Evolutionary conservation across 37 sponge, comb jelly and placozoan genomes (phyloP), one percentile per base, ranked within the genome.

Genomic region (Ianthella basta): DNA sequence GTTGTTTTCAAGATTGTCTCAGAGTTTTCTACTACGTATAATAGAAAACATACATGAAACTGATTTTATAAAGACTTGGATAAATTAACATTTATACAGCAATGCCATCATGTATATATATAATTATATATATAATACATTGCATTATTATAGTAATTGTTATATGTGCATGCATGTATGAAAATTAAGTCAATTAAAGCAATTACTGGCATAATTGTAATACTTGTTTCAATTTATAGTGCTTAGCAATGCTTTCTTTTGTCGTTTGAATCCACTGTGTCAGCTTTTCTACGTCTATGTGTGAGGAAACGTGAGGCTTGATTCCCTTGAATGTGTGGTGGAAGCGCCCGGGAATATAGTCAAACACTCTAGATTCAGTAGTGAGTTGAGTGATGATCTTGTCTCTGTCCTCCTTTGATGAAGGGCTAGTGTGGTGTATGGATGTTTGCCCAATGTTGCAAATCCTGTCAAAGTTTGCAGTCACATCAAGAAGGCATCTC

Each of bases 331-430:
- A 86, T 60, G 80, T 44, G 0, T 66, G 23, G 54, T 86, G 86
- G 4, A 35, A 15, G 23, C 86, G 67, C 8, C 86, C 86, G 50
- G 86, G 86, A 24, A 86, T 61, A 30, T 86, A 86, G 61, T 86
- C 79, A 83, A 88, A 83, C 18, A 83, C 63, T 60, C 55, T 82
- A 40, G 83, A 73, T 25, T 56, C 59, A 32, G 73, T 32, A n/a
- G 24, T 6, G 0, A 87, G 59, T 60, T 83, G 65, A 14, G 82
- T 50, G 24, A 82, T 38, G 15, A 88, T 57, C 32, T 73, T 25
- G 27, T 88, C 29, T 16, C 33, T n/a, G 55, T 88, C 88, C 53
- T 44, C 50, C 50, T 44, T 44, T 3, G 50, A 44, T 10, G 50
- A 44, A 44, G 50, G 3, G 3, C 50, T 61, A 12, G 80, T 80